Evolutionary conservation across 2,888 invertebrate genomes (phyloP).

Genomic region (Tenthredo notha): DNA sequence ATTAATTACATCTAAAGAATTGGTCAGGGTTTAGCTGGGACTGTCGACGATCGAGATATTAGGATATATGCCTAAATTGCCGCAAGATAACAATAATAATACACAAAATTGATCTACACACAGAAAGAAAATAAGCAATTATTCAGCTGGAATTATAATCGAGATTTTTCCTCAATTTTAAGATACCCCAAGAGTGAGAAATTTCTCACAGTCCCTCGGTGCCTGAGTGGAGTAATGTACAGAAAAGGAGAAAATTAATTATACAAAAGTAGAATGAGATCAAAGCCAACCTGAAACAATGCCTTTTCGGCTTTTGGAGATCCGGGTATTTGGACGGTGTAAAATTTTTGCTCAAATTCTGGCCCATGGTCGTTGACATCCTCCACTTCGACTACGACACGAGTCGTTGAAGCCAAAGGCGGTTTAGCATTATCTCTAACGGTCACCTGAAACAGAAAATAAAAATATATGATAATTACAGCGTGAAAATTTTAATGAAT

Average conservation of each 20-base stretch:
- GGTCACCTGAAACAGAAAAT: conserved; percentile 79
- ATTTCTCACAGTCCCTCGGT: not conserved
- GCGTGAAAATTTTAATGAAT: not conserved
- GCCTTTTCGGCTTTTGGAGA: conserved; percentile 80
- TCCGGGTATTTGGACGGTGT: conserved; percentile 89
- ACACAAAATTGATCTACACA: conserved; percentile 29
- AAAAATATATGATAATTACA: conserved; percentile 1
- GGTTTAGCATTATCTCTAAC: conserved; percentile 90
- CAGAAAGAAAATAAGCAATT: not conserved
- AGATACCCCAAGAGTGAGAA: not conserved
- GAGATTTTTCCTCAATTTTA: not conserved
- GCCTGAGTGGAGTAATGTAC: conserved; percentile 11
- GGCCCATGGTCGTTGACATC: conserved; percentile 95
- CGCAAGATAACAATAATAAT: not conserved
- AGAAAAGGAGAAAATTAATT: conserved; percentile 2
- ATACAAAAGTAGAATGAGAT: not conserved
- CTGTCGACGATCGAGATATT: conserved; percentile 29
- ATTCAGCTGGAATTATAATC: not conserved
- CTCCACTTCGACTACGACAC: conserved; percentile 89
- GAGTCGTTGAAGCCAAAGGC: conserved; percentile 87
- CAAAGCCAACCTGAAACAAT: conserved; percentile 81
- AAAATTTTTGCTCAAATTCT: conserved; percentile 90
- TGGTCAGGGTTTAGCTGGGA: conserved; percentile 26
- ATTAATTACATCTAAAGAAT: not conserved
- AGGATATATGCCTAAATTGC: not conserved